phyloP scores from a whole-genome alignment of 1,140 invertebrate species.

The Drosophila sp. region DNA sequence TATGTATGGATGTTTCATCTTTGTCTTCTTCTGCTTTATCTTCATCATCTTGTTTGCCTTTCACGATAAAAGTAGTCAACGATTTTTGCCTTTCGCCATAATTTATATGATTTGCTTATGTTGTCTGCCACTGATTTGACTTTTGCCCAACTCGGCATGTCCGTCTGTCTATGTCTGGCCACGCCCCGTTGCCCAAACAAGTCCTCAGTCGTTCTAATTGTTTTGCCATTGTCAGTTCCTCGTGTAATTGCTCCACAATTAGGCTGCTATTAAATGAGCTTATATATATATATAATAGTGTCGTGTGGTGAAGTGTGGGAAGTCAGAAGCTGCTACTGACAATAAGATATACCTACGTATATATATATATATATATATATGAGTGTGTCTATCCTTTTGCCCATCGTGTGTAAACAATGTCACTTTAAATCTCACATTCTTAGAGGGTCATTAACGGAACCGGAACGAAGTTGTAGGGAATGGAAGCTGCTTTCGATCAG shows the following conservation, averaged over 20 bases:
- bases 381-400: neutral
- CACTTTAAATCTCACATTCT: constrained; percentile 12
- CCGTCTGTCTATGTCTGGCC: constrained; percentile 26
- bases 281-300: constrained; percentile 44
- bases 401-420: constrained; percentile 24
- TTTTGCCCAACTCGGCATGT: constrained; percentile 32
- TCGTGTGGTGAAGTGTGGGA: constrained; percentile 34
- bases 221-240: constrained; percentile 74
- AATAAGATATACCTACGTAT: constrained; percentile 1
- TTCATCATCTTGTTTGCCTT: neutral
- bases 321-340: constrained; percentile 21
- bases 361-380: neutral
- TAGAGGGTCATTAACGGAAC: neutral
- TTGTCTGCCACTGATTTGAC: constrained; percentile 53
- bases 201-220: constrained; percentile 62
- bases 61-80: constrained; percentile 28
- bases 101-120: constrained; percentile 70
- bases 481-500: constrained; percentile 23
- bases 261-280: constrained; percentile 58
- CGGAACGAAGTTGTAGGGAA: neutral
- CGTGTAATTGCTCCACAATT: constrained; percentile 71
- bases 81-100: constrained; percentile 56
- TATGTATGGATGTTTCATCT: neutral
- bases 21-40: neutral
- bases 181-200: constrained; percentile 61